These are phyloP conservation scores for Sorex araneus DNA, from an alignment of 2,113 vertebrate species.

Conservation along the genomic window DNA sequence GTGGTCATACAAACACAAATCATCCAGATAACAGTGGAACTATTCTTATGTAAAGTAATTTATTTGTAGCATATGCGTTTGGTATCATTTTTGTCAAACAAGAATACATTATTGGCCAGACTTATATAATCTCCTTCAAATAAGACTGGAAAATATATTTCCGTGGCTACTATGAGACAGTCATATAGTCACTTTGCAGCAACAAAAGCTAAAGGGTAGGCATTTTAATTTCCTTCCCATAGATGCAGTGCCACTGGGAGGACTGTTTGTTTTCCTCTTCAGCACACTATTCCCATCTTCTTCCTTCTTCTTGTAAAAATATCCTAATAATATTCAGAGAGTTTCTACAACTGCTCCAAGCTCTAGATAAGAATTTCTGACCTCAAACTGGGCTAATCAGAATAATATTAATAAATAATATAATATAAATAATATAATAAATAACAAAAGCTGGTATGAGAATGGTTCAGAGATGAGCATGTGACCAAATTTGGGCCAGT, in stretches of 20 bases:
- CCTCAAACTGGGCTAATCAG: not conserved
- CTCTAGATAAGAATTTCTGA: not conserved
- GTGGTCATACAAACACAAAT: conserved; percentile 72
- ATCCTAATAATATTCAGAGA: not conserved
- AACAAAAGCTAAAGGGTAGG: not conserved
- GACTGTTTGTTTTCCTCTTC: not conserved
- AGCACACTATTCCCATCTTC: not conserved
- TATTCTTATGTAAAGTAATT: conserved; percentile 9
- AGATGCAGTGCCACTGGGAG: not conserved
- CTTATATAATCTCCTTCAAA: conserved; percentile 73
- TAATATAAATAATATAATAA: too few species aligned
- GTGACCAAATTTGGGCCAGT: not conserved
- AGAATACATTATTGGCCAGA: conserved; percentile 64
- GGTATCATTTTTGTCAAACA: conserved; percentile 48
- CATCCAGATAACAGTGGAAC: conserved; percentile 38
- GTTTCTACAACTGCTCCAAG: not conserved
- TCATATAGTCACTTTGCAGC: conserved; percentile 31
- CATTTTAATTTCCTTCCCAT: conserved; percentile 45
- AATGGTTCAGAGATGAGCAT: conserved; percentile 9
- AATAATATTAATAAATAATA: not conserved
- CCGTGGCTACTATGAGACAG: not conserved
- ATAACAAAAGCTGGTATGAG: not conserved
- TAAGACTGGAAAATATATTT: conserved; percentile 64
- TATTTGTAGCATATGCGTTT: not conserved
- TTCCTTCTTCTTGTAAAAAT: conserved; percentile 44